These are phyloP conservation scores for Cantharis rustica DNA, from an alignment of 2,888 invertebrate genomes.

Conservation along the genomic window DNA sequence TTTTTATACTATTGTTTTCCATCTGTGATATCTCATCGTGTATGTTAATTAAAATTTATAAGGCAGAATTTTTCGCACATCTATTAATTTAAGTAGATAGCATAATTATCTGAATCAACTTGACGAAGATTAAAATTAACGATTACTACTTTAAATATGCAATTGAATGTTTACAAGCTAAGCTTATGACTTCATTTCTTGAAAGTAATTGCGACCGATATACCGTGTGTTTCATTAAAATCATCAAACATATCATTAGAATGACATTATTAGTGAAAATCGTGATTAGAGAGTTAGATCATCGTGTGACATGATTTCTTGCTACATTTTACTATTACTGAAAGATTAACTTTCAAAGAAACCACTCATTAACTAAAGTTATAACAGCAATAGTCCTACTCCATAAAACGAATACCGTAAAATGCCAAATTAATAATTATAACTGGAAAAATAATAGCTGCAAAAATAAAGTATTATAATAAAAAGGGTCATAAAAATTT, in stretches of 20 bases:
- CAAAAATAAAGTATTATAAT: neutral
- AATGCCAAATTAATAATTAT: neutral
- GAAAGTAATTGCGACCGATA: neutral
- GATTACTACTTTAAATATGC: neutral
- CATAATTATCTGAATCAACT: neutral
- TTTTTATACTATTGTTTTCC: neutral
- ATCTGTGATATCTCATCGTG: neutral
- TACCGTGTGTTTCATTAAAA: slow-evolving; percentile 2
- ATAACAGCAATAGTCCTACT: neutral
- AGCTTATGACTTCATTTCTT: neutral
- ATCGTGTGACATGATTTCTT: slow-evolving; percentile 4
- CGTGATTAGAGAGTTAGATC: slow-evolving; percentile 3
- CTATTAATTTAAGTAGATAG: neutral
- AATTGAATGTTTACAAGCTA: neutral
- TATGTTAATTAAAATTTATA: neutral
- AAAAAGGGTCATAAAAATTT: neutral
- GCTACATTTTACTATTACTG: slow-evolving; percentile 1
- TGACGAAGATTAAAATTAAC: neutral
- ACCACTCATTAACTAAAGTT: neutral
- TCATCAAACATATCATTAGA: neutral
- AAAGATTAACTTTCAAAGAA: slow-evolving; percentile 1
- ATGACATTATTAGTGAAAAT: slow-evolving; percentile 1
- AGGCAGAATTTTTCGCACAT: neutral
- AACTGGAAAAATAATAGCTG: neutral
- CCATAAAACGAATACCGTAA: neutral